These are phyloP conservation scores for Tiphia femorata DNA, from an alignment of 2,888 invertebrate species.

Conservation along the genomic window DNA sequence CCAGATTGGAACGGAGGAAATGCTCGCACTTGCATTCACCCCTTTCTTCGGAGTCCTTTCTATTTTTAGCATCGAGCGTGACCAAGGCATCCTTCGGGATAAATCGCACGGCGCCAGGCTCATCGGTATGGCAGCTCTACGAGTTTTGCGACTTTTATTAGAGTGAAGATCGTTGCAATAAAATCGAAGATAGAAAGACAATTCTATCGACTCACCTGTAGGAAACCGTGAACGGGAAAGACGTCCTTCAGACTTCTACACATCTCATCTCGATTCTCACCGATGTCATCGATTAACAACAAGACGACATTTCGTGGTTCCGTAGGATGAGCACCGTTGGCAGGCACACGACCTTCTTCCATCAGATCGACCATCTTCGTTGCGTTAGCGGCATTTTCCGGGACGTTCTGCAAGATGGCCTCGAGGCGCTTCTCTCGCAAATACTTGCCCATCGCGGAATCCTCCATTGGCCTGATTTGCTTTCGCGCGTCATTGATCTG, in stretches of 20 bases:
- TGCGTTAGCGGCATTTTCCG: no score
- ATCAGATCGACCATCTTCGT: no score
- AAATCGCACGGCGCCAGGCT: constrained; percentile 7
- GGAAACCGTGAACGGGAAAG: constrained; percentile 42
- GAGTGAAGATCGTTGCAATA: neutral
- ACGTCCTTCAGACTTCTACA: constrained; percentile 23
- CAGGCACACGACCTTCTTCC: no score
- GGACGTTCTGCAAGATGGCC: no score
- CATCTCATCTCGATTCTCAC: constrained; percentile 2
- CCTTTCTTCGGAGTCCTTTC: constrained; percentile 12
- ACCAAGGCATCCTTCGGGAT: constrained; percentile 12
- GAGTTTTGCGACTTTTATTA: no score
- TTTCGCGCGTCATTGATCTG: no score
- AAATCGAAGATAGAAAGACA: neutral
- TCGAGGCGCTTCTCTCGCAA: no score
- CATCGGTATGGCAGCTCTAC: constrained; percentile 30
- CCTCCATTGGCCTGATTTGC: neutral
- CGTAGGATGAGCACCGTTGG: neutral
- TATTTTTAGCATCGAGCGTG: no score
- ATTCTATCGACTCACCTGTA: constrained; percentile 37
- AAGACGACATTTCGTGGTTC: constrained; percentile 46
- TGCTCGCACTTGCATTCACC: constrained; percentile 46
- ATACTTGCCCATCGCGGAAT: no score
- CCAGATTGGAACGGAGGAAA: constrained; percentile 40
- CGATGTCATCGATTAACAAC: constrained; percentile 36